phyloP scores from a whole-genome alignment of 1,140 invertebrate species.

The Meloidogyne chitwoodi region DNA sequence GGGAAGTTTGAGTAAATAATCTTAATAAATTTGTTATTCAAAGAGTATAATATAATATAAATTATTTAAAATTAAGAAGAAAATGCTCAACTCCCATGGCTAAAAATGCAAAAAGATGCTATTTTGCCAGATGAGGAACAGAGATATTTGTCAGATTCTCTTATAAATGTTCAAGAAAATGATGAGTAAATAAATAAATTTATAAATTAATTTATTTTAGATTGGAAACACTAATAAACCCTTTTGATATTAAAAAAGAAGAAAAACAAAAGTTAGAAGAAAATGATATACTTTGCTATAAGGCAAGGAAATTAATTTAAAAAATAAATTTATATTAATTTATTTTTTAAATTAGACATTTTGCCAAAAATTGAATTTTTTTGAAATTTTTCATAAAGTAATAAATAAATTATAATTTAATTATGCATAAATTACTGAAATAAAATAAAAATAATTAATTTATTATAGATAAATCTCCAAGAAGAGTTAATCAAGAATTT shows the following conservation, averaged over 20 bases:
- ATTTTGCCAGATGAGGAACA: neutral
- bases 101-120: neutral
- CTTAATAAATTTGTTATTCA: no score
- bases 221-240: no score
- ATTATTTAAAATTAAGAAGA: neutral
- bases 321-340: neutral
- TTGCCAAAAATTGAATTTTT: no score
- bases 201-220: neutral
- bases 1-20: no score
- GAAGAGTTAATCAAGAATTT: neutral
- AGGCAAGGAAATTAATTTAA: neutral
- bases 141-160: neutral
- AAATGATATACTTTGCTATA: neutral
- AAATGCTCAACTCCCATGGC: neutral
- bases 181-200: neutral
- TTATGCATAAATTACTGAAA: no score
- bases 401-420: no score
- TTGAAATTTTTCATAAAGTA: no score
- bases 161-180: neutral
- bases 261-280: neutral
- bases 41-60: no score
- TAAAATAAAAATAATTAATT: neutral
- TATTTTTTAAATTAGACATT: neutral
- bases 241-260: neutral
- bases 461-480: constrained; percentile 12